Evolutionary conservation across 2,797 vertebrate species (phyloP).

Genomic region (Denticeps clupeoides): DNA sequence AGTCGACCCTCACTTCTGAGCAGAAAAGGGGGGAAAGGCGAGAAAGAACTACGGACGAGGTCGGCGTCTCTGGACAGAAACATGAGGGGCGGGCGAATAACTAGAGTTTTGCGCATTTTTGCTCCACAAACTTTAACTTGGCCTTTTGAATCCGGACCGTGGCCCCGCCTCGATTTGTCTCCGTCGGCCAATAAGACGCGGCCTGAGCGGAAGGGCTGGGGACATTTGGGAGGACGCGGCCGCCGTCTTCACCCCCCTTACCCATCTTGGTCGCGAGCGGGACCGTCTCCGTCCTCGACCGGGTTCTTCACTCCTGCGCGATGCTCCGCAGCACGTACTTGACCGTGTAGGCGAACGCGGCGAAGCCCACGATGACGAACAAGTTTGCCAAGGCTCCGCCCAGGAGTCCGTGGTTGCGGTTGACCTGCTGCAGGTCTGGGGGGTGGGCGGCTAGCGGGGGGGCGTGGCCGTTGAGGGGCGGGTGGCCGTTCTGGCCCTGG

Average conservation of each 20-base stretch:
- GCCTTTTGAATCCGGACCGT: no score
- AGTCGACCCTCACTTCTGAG: not conserved
- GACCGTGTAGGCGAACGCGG: slow-evolving; percentile 96
- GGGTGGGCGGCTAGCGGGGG: slow-evolving; percentile 56
- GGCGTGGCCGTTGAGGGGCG: slow-evolving; percentile 63
- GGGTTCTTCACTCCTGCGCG: slow-evolving; percentile 79
- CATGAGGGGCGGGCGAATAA: no score
- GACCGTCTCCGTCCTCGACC: not conserved
- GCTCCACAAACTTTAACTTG: no score
- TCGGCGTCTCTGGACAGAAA: no score
- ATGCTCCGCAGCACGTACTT: slow-evolving; percentile 98
- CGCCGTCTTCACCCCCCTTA: no score
- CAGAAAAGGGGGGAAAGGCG: no score
- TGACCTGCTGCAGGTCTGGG: slow-evolving; percentile 76
- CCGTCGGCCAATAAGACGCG: no score
- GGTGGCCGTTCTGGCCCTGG: slow-evolving; percentile 71
- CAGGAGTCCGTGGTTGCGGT: slow-evolving; percentile 94
- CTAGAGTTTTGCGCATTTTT: no score
- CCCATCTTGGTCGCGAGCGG: not conserved
- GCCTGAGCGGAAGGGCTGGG: no score
- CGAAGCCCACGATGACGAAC: slow-evolving; percentile 96
- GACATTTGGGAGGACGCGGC: no score
- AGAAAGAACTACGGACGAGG: no score
- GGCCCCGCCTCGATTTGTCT: no score
- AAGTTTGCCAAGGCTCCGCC: slow-evolving; percentile 93